Percentiles rank a stretch among this genome's conserved stretches.
phyloP scores from a whole-genome alignment of 2,888 invertebrate genomes.

The Scotopteryx bipunctaria region DNA sequence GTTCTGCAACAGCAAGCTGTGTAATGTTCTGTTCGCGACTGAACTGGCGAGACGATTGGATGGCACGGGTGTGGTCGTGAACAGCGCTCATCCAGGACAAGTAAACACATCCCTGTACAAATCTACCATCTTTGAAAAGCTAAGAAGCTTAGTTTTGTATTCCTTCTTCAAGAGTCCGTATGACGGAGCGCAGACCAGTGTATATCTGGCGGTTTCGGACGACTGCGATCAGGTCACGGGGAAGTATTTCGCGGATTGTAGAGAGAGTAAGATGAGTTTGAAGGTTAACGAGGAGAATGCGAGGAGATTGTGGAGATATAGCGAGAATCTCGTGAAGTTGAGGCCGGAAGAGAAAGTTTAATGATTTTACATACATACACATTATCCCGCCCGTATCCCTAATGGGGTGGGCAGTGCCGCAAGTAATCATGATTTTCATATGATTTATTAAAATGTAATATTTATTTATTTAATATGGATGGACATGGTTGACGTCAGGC shows the following conservation, averaged over 20 bases:
- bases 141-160: conserved; percentile 84
- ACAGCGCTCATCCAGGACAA: conserved; percentile 93
- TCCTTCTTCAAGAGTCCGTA: conserved; percentile 88
- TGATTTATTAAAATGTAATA: too few relatives aligned
- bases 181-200: conserved; percentile 92
- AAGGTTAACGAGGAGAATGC: conserved; percentile 87
- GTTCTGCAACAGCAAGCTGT: conserved; percentile 76
- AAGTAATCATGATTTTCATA: too few relatives aligned
- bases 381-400: too few relatives aligned
- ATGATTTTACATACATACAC: too few relatives aligned
- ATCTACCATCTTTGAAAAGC: conserved; percentile 68
- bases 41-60: conserved; percentile 69
- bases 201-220: conserved; percentile 89
- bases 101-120: conserved; percentile 90
- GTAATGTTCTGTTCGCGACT: conserved; percentile 74
- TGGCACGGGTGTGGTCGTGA: conserved; percentile 86
- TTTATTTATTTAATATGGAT: too few relatives aligned
- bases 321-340: conserved; percentile 66
- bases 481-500: too few relatives aligned
- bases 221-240: conserved; percentile 88
- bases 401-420: too few relatives aligned
- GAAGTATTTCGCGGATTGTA: conserved; percentile 91
- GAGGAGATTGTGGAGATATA: conserved; percentile 89
- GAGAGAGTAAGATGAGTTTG: conserved; percentile 82
- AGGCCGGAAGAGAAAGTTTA: conserved; percentile 50